A percentile compares a stretch with the other conserved stretches of the same genome.
Conservation (phyloP, 2,113 vertebrate genomes). For the Pachyramphus minor region DNA sequence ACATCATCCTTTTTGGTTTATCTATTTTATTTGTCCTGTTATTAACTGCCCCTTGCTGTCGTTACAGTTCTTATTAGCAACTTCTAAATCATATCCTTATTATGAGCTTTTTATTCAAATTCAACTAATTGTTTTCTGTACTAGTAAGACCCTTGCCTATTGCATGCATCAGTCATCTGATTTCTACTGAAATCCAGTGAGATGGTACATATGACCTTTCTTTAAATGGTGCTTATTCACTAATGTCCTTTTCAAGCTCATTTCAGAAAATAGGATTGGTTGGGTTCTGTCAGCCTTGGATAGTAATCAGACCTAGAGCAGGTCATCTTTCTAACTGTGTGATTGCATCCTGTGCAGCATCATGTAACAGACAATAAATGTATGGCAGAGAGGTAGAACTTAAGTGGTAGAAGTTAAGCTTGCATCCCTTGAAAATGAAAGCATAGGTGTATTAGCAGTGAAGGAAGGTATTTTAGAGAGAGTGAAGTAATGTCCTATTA, state of each 20-base stretch:
- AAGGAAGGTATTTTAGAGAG: background rate
- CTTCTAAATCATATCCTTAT: background rate
- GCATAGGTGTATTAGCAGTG: background rate
- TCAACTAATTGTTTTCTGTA: background rate
- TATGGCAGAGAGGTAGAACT: background rate
- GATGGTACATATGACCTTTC: background rate
- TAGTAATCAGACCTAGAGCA: background rate
- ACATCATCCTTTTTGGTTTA: background rate
- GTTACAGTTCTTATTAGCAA: background rate
- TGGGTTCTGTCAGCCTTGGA: background rate
- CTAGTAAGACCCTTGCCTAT: background rate
- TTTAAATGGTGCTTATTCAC: background rate
- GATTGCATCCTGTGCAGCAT: background rate
- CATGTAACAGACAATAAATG: fast-evolving
- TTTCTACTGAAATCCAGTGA: background rate
- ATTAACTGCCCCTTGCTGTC: background rate
- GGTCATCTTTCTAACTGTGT: background rate
- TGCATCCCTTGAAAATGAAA: background rate
- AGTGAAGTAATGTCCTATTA: background rate
- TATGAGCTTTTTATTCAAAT: background rate
- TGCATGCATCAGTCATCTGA: fast-evolving
- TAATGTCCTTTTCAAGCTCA: background rate
- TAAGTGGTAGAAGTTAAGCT: background rate
- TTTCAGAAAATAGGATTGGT: background rate
- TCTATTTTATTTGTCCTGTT: background rate